A percentile compares a stretch with the other conserved stretches of the same genome.
Evolutionary conservation across 2,113 vertebrate species (phyloP).

Genomic region (Spheniscus mendiculus): DNA sequence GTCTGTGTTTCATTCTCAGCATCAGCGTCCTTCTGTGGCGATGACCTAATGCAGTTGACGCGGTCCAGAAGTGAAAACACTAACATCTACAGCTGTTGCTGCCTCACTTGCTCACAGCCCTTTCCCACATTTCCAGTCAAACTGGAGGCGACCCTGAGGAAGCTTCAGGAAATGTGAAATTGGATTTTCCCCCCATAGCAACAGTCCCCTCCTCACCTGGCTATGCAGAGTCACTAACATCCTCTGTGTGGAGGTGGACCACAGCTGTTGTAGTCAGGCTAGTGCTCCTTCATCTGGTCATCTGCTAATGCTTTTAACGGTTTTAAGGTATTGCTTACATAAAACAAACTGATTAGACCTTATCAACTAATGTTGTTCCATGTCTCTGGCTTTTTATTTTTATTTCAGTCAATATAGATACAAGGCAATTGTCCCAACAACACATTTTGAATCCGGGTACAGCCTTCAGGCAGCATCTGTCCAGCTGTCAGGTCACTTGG

Average conservation of each 20-base stretch:
- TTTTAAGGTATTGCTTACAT: background rate
- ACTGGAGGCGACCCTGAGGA: background rate
- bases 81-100: too few relatives aligned
- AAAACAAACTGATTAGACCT: background rate
- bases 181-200: background rate
- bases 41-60: background rate
- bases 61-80: background rate
- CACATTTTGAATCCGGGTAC: background rate
- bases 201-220: background rate
- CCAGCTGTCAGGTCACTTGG: background rate
- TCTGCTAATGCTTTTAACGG: background rate
- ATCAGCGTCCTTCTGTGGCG: background rate
- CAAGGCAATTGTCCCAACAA: background rate
- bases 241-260: background rate
- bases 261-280: fast-evolving
- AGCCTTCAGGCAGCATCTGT: background rate
- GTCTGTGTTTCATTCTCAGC: background rate
- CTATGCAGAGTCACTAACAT: too few relatives aligned
- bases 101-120: background rate
- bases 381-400: background rate
- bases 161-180: background rate
- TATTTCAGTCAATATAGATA: background rate
- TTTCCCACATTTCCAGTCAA: background rate
- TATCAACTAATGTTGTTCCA: background rate
- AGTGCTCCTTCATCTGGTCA: background rate